These are phyloP conservation scores for Ormyrus pomaceus DNA, from an alignment of 2,888 invertebrate species.

Conservation along the genomic window DNA sequence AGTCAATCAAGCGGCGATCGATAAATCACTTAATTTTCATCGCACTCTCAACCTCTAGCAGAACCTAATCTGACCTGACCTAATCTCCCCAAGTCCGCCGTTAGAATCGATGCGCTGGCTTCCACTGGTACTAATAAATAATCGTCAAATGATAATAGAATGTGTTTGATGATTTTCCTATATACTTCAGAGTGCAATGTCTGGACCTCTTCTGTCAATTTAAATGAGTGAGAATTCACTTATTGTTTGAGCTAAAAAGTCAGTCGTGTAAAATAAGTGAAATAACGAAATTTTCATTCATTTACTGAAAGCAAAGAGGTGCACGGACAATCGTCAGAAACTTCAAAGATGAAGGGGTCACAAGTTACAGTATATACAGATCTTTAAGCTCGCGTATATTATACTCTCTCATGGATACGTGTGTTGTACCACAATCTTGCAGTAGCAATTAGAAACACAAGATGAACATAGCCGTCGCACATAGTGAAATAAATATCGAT, in stretches of 20 bases:
- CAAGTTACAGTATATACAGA: constrained; percentile 38
- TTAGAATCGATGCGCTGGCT: constrained; percentile 45
- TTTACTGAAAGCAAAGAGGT: no score
- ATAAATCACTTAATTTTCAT: constrained; percentile 55
- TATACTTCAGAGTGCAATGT: no score
- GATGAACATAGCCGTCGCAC: constrained; percentile 52
- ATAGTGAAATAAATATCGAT: constrained; percentile 52
- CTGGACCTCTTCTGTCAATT: no score
- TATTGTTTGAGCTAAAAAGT: no score
- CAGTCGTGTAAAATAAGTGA: no score
- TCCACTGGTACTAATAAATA: constrained; percentile 46
- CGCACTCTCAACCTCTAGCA: neutral
- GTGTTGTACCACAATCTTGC: constrained; percentile 46
- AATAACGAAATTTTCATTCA: no score
- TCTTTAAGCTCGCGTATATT: constrained; percentile 51
- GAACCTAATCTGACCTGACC: constrained; percentile 11
- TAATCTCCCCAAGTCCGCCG: constrained; percentile 20
- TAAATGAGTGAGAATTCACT: no score
- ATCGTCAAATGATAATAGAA: neutral
- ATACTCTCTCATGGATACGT: constrained; percentile 44
- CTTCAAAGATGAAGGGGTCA: no score
- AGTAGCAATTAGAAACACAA: constrained; percentile 51
- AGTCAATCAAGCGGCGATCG: constrained; percentile 53
- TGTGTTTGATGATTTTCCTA: no score
- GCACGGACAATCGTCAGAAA: no score